Percentiles rank a stretch among this genome's conserved stretches.
Evolutionary conservation across 2,113 vertebrate genomes (phyloP).

Genomic region (Petrocephalus microphthalmus): DNA sequence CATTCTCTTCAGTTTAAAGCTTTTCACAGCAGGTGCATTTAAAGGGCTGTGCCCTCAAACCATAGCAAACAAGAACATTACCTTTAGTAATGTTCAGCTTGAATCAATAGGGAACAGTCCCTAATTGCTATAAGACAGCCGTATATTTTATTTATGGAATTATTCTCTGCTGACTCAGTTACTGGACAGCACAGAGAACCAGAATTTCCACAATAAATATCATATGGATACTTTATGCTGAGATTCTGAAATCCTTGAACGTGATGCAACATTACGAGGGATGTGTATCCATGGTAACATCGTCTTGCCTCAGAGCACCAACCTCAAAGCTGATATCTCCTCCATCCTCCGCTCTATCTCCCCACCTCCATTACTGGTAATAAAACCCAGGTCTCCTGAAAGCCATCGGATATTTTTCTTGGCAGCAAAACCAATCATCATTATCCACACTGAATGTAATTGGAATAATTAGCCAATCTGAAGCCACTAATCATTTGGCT

Average conservation of each 20-base stretch:
- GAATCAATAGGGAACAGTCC: background rate
- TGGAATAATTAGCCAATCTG: constrained; percentile 3
- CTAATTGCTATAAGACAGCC: constrained; percentile 1
- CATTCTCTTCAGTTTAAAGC: background rate
- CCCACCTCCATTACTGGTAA: background rate
- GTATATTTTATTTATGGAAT: constrained; percentile 6
- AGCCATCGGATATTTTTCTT: background rate
- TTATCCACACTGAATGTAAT: background rate
- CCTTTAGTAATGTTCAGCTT: background rate
- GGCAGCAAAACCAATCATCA: background rate
- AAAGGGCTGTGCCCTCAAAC: background rate
- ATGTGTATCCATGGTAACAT: constrained; percentile 36
- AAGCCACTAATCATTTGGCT: background rate
- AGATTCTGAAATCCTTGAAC: constrained; percentile 11
- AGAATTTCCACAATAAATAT: background rate
- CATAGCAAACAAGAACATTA: background rate
- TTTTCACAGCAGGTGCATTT: background rate
- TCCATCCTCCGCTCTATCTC: background rate
- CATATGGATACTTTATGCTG: constrained; percentile 8
- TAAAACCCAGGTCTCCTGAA: background rate
- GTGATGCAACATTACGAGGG: constrained; percentile 20
- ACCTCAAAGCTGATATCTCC: constrained; percentile 4
- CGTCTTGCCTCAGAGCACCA: constrained; percentile 19
- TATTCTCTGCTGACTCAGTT: background rate
- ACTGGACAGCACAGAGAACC: background rate